These are phyloP conservation scores for Nasonia giraulti DNA, from an alignment of 1,140 invertebrate genomes.

Conservation along the genomic window DNA sequence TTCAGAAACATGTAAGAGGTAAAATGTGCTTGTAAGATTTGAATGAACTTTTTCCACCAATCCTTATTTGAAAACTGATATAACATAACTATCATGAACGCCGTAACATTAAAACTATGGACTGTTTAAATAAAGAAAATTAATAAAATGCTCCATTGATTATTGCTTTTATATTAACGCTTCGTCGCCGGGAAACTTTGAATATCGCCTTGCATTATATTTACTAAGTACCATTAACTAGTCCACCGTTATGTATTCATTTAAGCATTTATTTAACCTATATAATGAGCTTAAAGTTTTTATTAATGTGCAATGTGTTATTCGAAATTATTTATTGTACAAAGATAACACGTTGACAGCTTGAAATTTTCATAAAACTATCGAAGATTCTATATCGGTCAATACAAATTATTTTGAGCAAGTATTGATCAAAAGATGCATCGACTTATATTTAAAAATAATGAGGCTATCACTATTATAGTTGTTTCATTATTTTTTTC, in stretches of 20 bases:
- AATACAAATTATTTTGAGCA: too few species aligned
- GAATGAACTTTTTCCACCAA: not conserved
- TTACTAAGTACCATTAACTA: not conserved
- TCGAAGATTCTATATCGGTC: too few species aligned
- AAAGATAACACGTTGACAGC: not conserved
- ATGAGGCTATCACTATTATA: not conserved
- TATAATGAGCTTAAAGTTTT: too few species aligned
- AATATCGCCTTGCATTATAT: not conserved
- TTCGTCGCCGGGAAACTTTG: not conserved
- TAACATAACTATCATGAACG: not conserved
- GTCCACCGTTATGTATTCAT: not conserved
- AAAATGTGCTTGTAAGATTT: conserved; percentile 1
- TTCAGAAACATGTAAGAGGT: not conserved
- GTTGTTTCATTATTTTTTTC: not conserved
- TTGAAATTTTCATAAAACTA: too few species aligned
- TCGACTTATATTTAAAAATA: not conserved
- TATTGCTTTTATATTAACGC: not conserved
- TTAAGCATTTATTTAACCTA: not conserved
- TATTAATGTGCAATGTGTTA: too few species aligned
- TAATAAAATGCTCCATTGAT: not conserved
- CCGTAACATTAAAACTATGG: conserved; percentile 1
- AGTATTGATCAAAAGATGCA: too few species aligned
- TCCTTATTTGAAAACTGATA: not conserved
- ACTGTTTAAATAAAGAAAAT: conserved; percentile 5
- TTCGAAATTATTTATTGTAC: not conserved